Conservation (phyloP, 2,797 vertebrate genomes). For the Enteromius treurensis region DNA sequence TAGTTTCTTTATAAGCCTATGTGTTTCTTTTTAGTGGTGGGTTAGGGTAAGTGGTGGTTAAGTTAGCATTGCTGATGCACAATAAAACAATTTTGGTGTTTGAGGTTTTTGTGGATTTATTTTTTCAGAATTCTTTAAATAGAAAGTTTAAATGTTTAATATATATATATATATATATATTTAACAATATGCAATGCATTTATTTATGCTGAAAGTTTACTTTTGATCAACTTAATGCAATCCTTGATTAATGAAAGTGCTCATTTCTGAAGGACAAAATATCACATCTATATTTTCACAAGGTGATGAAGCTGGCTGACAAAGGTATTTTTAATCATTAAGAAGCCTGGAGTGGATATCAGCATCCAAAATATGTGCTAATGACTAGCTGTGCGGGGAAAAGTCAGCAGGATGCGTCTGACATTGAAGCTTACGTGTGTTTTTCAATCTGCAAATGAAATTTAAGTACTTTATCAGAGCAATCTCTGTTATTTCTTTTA, state of each 20-base stretch:
- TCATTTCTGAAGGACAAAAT: too few relatives aligned
- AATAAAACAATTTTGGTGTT: background rate
- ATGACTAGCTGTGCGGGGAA: background rate
- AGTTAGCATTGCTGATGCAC: background rate
- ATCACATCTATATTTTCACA: background rate
- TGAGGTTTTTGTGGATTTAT: background rate
- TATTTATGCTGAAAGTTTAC: background rate
- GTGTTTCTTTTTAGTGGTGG: background rate
- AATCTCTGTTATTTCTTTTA: background rate
- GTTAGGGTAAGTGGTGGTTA: background rate
- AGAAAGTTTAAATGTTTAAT: background rate
- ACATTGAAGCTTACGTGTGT: background rate
- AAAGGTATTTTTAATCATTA: background rate
- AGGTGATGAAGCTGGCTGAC: background rate
- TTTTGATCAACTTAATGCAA: background rate
- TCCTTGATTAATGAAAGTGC: background rate
- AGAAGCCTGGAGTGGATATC: background rate
- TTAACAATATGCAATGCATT: background rate
- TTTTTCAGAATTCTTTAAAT: background rate
- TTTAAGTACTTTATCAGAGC: background rate
- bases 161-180: background rate
- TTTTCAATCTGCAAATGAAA: background rate
- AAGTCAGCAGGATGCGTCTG: background rate
- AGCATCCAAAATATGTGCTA: conserved; percentile 3
- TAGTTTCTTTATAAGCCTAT: background rate